phyloP scores from a whole-genome alignment of 1,140 invertebrate species.

The Aphidius ervi region DNA sequence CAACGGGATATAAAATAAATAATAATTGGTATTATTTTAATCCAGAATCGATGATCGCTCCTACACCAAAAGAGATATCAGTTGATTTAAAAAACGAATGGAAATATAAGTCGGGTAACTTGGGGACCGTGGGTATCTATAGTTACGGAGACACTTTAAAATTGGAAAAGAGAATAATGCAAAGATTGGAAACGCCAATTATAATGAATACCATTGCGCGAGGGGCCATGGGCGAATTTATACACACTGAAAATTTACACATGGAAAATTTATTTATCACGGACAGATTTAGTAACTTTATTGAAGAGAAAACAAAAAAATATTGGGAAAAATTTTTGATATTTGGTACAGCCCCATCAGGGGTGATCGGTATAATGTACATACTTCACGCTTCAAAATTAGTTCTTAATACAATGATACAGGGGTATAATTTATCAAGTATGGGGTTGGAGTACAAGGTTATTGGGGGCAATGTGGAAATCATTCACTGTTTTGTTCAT shows the following conservation, averaged over 20 bases:
- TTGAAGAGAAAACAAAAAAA: not conserved
- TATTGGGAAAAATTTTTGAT: conserved; percentile 14
- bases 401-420: conserved; percentile 9
- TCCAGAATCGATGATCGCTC: not conserved
- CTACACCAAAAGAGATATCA: not conserved
- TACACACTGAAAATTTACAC: not conserved
- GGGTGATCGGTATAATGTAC: conserved; percentile 10
- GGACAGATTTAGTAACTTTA: conserved; percentile 13
- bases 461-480: conserved; percentile 5
- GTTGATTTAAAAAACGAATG: conserved; percentile 1
- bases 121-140: conserved; percentile 18
- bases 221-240: conserved; percentile 5
- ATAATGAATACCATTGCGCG: conserved; percentile 16
- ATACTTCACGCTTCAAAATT: conserved; percentile 8
- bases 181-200: conserved; percentile 15
- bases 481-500: not conserved
- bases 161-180: conserved; percentile 22
- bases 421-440: conserved; percentile 17
- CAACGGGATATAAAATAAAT: conserved; percentile 11
- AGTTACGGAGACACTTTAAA: conserved; percentile 17
- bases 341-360: conserved; percentile 16
- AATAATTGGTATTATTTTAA: conserved; percentile 14
- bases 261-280: conserved; percentile 14
- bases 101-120: conserved; percentile 17
- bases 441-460: conserved; percentile 9